These are phyloP conservation scores for Drymodes brunneopygia DNA, from an alignment of 2,113 vertebrate species.

Conservation along the genomic window DNA sequence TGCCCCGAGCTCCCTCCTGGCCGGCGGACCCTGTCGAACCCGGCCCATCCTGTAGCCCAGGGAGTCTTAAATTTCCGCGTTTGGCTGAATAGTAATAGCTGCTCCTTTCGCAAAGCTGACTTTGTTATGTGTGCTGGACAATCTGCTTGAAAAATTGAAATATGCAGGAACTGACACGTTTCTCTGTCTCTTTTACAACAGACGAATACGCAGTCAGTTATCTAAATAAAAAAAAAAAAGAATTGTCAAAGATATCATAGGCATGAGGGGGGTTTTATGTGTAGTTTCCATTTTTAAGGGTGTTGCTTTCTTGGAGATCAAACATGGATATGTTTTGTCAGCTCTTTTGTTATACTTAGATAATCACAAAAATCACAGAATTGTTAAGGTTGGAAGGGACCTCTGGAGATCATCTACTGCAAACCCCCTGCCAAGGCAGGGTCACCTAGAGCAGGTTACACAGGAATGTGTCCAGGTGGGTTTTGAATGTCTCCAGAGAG, in stretches of 20 bases:
- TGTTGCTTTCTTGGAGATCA: neutral
- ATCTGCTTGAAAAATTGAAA: neutral
- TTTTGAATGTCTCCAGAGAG: neutral
- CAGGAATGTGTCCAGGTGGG: neutral
- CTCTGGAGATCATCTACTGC: neutral
- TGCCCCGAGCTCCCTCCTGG: neutral
- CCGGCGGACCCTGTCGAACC: neutral
- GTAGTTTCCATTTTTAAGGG: neutral
- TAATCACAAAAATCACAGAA: neutral
- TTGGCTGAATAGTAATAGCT: neutral
- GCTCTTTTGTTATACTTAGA: neutral
- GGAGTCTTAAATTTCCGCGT: rapidly evolving
- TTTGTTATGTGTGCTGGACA: neutral
- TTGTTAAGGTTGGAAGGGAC: neutral
- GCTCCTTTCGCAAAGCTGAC: neutral
- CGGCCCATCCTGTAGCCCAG: neutral
- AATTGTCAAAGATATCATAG: neutral
- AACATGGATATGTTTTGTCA: neutral
- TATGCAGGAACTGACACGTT: neutral
- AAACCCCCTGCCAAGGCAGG: neutral
- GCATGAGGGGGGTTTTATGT: rapidly evolving
- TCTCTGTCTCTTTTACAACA: neutral
- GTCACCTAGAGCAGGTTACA: neutral
- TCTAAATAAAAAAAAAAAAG: neutral
- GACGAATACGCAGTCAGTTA: rapidly evolving